phyloP scores from a whole-genome alignment of 1,140 invertebrate genomes.

The Goniozus legneri region DNA sequence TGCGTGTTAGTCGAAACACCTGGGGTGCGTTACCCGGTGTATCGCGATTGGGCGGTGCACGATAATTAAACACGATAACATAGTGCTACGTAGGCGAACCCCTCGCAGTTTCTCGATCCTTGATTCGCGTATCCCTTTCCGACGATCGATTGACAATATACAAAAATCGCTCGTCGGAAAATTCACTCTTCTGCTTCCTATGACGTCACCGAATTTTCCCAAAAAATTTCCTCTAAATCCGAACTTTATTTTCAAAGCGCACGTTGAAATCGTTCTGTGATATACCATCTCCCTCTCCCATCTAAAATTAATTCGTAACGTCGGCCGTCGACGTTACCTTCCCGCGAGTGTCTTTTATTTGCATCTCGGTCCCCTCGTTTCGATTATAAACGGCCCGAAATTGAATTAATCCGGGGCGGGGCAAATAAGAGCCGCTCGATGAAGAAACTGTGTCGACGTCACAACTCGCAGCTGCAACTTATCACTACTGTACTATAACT shows the following conservation, averaged over 20 bases:
- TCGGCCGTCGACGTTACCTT: slow-evolving; percentile 29
- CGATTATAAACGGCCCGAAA: neutral
- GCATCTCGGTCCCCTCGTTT: neutral
- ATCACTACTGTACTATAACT: slow-evolving; percentile 56
- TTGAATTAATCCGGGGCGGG: too few relatives aligned
- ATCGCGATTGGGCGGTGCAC: too few relatives aligned
- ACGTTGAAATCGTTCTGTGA: slow-evolving; percentile 41
- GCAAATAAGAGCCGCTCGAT: slow-evolving; percentile 33
- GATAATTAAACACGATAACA: too few relatives aligned
- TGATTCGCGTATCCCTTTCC: slow-evolving; percentile 23
- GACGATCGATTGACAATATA: neutral
- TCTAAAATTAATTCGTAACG: slow-evolving; percentile 37
- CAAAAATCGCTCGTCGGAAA: slow-evolving; percentile 8
- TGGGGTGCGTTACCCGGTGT: too few relatives aligned
- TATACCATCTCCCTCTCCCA: slow-evolving; percentile 34
- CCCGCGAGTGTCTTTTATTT: slow-evolving; percentile 26
- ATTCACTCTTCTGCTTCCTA: too few relatives aligned
- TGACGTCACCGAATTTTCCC: too few relatives aligned
- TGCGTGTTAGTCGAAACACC: too few relatives aligned
- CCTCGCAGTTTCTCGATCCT: slow-evolving; percentile 36
- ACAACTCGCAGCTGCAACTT: slow-evolving; percentile 54
- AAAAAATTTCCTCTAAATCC: too few relatives aligned
- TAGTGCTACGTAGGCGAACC: slow-evolving; percentile 45
- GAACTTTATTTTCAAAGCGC: slow-evolving; percentile 42
- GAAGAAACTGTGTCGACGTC: slow-evolving; percentile 40